phyloP scores from a whole-genome alignment of 2,797 vertebrate species.

The Setipinna tenuifilis region DNA sequence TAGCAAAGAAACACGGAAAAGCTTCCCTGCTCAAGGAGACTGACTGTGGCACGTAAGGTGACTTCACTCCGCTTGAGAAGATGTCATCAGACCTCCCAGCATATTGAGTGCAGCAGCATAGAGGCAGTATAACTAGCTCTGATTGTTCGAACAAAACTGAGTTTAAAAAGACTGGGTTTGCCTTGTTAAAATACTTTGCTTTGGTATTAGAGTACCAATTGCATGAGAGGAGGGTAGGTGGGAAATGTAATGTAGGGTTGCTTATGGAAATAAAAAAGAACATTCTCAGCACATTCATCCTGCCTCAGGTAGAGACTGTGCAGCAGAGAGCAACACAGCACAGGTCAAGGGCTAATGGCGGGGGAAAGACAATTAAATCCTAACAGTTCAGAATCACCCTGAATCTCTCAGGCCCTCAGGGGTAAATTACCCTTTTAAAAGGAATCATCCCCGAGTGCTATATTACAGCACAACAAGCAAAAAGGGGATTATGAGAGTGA shows the following conservation, averaged over 20 bases:
- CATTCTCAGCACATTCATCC: constrained; percentile 27
- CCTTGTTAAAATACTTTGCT: neutral
- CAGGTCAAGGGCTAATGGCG: constrained; percentile 35
- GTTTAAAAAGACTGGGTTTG: neutral
- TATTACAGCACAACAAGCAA: neutral
- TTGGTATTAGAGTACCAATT: neutral
- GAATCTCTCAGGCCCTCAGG: neutral
- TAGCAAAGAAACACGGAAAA: neutral
- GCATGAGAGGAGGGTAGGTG: neutral
- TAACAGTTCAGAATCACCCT: neutral
- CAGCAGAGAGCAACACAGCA: constrained; percentile 21
- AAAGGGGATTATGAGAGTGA: neutral
- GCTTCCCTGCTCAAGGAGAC: neutral
- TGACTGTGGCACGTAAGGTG: neutral
- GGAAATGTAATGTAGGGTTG: constrained; percentile 24
- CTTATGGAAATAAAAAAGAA: neutral
- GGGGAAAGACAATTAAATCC: constrained; percentile 6
- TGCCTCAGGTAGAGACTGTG: neutral
- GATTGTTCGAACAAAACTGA: neutral
- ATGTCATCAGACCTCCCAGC: neutral
- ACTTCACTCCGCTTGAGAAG: neutral
- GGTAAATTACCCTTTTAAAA: neutral
- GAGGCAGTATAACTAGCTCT: neutral
- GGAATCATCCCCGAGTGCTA: neutral
- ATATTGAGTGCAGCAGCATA: neutral